phyloP scores from a whole-genome alignment of 2,113 vertebrate genomes.

The Siniperca chuatsi region DNA sequence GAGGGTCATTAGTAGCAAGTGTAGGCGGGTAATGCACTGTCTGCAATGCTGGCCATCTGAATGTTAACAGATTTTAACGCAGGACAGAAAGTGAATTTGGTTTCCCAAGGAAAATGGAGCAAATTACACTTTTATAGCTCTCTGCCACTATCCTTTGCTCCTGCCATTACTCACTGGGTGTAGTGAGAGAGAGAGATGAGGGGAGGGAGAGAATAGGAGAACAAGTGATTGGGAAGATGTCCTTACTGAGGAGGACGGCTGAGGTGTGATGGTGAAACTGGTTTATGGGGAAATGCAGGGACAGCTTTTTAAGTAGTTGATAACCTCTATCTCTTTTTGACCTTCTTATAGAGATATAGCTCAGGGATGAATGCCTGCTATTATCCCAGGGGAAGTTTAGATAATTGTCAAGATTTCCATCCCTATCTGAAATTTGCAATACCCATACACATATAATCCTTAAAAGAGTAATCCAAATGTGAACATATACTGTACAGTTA shows the following conservation, averaged over 20 bases:
- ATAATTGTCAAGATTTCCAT: slow-evolving; percentile 54
- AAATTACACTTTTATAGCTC: slow-evolving; percentile 87
- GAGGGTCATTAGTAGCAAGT: slow-evolving; percentile 71
- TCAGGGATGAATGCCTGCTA: slow-evolving; percentile 4
- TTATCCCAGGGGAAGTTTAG: slow-evolving; percentile 27
- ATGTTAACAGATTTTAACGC: slow-evolving; percentile 84
- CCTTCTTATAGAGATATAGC: slow-evolving; percentile 42
- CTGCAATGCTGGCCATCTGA: slow-evolving; percentile 76
- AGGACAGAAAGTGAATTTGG: slow-evolving; percentile 82
- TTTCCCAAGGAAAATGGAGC: slow-evolving; percentile 84
- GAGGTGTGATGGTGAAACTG: slow-evolving; percentile 55
- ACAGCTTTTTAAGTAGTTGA: slow-evolving; percentile 58
- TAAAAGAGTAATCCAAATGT: slow-evolving; percentile 32
- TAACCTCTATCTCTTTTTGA: slow-evolving; percentile 50
- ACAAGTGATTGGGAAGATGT: slow-evolving; percentile 71
- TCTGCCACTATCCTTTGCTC: slow-evolving; percentile 84
- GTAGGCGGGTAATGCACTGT: slow-evolving; percentile 78
- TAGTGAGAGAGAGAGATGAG: slow-evolving; percentile 59
- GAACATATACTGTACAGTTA: slow-evolving; percentile 4
- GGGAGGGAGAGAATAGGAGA: slow-evolving; percentile 54
- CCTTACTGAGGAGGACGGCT: slow-evolving; percentile 54
- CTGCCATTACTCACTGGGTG: slow-evolving; percentile 81
- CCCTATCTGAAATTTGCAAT: slow-evolving; percentile 17
- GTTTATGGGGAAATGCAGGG: slow-evolving; percentile 50
- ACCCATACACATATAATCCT: slow-evolving; percentile 19